Base-by-base conservation (phyloP, 2,888 invertebrate genomes). In the Netelia melanura region DNA sequence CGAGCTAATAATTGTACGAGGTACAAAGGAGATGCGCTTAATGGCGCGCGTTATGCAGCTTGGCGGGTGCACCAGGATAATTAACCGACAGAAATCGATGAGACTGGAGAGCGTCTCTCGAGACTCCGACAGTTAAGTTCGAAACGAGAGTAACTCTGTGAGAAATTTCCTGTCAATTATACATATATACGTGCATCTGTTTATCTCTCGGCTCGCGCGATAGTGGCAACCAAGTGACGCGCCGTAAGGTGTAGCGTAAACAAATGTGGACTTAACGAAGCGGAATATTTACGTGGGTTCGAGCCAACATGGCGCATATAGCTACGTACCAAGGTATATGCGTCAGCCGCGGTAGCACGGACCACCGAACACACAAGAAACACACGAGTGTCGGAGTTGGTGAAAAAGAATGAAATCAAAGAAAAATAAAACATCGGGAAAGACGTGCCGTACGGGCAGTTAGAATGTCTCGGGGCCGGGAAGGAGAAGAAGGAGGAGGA, bases 131-230 rank as follows among this genome's bases (percentile, higher is more conserved):
- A 48, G 14, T 5, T 3, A 44, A 44, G 62, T 56, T 30, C 14
- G 58, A 44, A 83, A 78, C 54, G 68, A 71, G 58, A 74, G 54
- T 83, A 78, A 83, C 71, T 76, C 67, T 30, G 78, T 83, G 83
- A 72, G 78, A 83, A 74, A 83, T 83, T 78, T 83, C 72, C 78
- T 83, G 78, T 83, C 83, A 83, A 83, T 83, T 83, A 74, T 83
- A 38, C 17, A 17, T 17, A 17, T 17, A 17, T 48, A 21, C 48
- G 11, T 48, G 1, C 2, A 0, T 48, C 14, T 48, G 14, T 10
- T 11, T 77, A 23, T 14, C 54, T 64, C 17, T 68, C 11, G 48
- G 17, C 11, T 71, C n/a, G 61, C 54, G 43, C 44, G 52, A 23
- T 30, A 38, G 65, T 64, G 72, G 74, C 78, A 64, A 5, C 30